Base-by-base conservation (phyloP, 1,140 invertebrate species). In the Cryptotermes secundus region DNA sequence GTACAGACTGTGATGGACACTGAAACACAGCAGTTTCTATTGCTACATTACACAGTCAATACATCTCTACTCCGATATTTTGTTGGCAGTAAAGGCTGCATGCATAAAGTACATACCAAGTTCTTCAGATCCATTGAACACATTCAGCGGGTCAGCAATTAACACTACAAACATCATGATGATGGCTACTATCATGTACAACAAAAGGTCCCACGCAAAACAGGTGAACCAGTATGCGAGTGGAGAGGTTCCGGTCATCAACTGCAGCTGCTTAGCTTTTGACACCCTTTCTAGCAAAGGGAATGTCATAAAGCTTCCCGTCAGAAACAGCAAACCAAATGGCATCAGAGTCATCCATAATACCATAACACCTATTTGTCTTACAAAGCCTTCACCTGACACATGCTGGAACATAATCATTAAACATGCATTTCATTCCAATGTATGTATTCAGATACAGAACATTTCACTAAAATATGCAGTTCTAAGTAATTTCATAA, bases 181-280 rank as follows among this genome's bases (percentile, higher is more conserved):
- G 1, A 88, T 86, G 0, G 89, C 89, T 6, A 87, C 3, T 3
- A 84, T 83, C 42, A 90, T 82, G 83, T 87, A 89, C 1, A 86
- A 24, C n/a, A 90, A 84, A 49, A 87, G 87, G 86, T 95, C 94
- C 90, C 93, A 94, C 14, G 91, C 53, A 82, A 94, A 92, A 38
- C 91, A 92, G 2, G 92, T 90, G 14, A 90, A 65, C 94, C 94
- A 95, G 86, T 93, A 95, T 1, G 88, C 89, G 3, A 90, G 80
- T 19, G 90, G 88, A 24, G 91, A 88, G 3, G 93, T 91, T 59
- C 94, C 94, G 16, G 93, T 92, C 88, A 95, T 94, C 88, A 93
- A 91, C 89, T 95, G 94, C 19, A 95, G 88, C 85, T 95, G 94
- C 87, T 95, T 95, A 34, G 92, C 91, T 86, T 92, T 92, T 80